Evolutionary conservation across 2,888 invertebrate genomes (phyloP).

Genomic region (Hypercompe scribonia): DNA sequence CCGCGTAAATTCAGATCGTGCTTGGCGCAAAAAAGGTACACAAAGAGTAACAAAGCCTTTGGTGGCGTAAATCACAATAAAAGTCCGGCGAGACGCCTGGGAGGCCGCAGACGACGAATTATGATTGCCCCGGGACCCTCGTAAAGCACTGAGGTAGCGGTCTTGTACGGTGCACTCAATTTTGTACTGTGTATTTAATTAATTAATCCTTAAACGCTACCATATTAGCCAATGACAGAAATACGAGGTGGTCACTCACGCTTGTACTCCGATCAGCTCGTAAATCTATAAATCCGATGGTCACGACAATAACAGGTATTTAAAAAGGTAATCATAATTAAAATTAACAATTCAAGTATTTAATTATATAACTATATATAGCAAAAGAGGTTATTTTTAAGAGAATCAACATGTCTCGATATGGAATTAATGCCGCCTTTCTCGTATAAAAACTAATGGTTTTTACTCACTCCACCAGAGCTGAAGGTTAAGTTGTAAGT

Average conservation of each 20-base stretch:
- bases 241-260: slow-evolving; percentile 6
- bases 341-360: background rate
- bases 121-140: slow-evolving; percentile 70
- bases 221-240: slow-evolving; percentile 15
- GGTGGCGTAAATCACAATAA: slow-evolving; percentile 83
- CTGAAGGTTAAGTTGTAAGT: no score
- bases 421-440: background rate
- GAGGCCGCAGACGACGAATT: slow-evolving; percentile 71
- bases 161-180: slow-evolving; percentile 56
- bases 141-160: slow-evolving; percentile 63
- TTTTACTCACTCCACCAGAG: no score
- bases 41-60: slow-evolving; percentile 64
- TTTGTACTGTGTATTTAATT: slow-evolving; percentile 55
- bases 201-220: slow-evolving; percentile 39
- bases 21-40: slow-evolving; percentile 52
- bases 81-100: slow-evolving; percentile 79
- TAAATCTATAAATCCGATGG: slow-evolving; percentile 5
- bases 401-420: background rate
- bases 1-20: slow-evolving; percentile 59
- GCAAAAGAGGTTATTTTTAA: background rate
- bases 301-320: background rate
- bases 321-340: background rate
- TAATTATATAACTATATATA: background rate
- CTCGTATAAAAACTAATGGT: no score
- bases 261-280: background rate